Evolutionary conservation across 2,113 vertebrate species (phyloP).

Genomic region (Myotis lucifugus): DNA sequence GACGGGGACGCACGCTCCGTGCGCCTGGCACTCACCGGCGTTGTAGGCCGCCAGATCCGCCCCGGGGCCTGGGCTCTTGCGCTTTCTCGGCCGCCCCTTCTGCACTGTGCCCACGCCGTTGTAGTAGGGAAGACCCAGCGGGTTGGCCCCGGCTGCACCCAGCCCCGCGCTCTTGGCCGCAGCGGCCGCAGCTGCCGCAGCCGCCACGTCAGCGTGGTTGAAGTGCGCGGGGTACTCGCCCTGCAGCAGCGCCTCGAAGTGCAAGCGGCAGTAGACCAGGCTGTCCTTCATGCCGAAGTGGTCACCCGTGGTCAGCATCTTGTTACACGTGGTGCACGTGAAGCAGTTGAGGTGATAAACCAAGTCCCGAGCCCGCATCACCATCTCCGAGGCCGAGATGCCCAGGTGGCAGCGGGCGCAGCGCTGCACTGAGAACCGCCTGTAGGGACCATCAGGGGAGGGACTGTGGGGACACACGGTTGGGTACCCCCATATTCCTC

Average conservation of each 20-base stretch:
- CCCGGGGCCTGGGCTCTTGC: conserved; percentile 96
- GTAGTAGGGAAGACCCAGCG: conserved; percentile 97
- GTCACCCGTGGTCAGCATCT: conserved; percentile 98
- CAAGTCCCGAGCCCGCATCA: conserved; percentile 98
- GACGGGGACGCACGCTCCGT: not conserved
- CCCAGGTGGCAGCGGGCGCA: conserved; percentile 98
- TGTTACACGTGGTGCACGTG: conserved; percentile 98
- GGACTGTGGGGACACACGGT: conserved; percentile 74
- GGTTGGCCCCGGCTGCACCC: conserved; percentile 89
- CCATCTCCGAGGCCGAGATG: conserved; percentile 99
- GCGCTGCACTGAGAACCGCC: conserved; percentile 99
- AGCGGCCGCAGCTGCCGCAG: conserved; percentile 82
- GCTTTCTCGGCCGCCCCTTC: conserved; percentile 97
- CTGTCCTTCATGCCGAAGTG: conserved; percentile 99
- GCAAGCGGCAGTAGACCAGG: conserved; percentile 98
- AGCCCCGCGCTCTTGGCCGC: conserved; percentile 91
- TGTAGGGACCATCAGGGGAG: conserved; percentile 83
- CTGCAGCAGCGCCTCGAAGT: conserved; percentile 99
- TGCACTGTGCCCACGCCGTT: conserved; percentile 98
- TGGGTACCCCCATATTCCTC: conserved; percentile 44
- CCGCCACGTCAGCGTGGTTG: conserved; percentile 94
- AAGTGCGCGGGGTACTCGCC: conserved; percentile 97
- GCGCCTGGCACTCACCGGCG: conserved; percentile 90
- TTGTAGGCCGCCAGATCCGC: conserved; percentile 97
- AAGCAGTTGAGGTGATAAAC: conserved; percentile 99